Evolutionary conservation across 2,113 vertebrate species (phyloP).

Genomic region (Cavia porcellus): DNA sequence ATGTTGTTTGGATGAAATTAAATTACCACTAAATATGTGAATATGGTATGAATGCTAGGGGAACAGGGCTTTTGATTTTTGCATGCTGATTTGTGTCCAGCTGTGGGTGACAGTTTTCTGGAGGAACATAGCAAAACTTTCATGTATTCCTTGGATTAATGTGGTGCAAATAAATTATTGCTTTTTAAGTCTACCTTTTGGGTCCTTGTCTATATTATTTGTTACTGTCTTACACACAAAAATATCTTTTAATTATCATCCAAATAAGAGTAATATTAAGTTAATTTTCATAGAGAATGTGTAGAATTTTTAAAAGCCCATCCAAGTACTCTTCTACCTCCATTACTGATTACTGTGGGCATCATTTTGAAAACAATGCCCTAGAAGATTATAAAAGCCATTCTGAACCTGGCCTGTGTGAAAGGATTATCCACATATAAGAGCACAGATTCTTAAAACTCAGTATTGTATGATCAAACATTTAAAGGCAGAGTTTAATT

Average conservation of each 20-base stretch:
- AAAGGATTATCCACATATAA: background rate
- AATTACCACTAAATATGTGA: conserved; percentile 54
- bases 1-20: conserved; percentile 66
- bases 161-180: background rate
- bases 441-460: background rate
- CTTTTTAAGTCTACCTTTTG: background rate
- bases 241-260: background rate
- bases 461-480: background rate
- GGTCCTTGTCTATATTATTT: background rate
- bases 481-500: background rate
- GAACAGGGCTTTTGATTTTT: background rate
- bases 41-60: background rate
- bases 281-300: background rate
- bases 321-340: too few species aligned
- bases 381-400: background rate
- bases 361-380: background rate
- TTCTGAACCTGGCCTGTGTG: background rate
- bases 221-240: background rate
- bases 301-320: conserved; percentile 29
- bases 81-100: background rate
- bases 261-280: background rate
- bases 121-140: background rate
- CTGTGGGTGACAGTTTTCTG: background rate
- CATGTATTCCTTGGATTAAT: background rate
- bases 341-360: background rate